phyloP scores from a whole-genome alignment of 1,140 invertebrate genomes.

The Sitodiplosis mosellana region DNA sequence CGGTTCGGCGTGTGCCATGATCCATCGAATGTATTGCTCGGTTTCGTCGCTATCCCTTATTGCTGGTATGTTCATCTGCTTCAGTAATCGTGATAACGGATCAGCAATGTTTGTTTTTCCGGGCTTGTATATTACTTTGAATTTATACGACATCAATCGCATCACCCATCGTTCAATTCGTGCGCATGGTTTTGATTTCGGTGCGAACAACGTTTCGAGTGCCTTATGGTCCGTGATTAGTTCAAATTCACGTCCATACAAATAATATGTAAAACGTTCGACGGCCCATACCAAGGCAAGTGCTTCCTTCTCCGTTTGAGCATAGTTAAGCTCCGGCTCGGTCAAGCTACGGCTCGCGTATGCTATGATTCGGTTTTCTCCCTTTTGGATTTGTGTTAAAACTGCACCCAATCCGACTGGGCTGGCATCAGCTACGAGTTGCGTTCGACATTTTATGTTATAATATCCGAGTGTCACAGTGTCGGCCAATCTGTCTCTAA shows the following conservation, averaged over 20 bases:
- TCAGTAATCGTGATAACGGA: conserved; percentile 9
- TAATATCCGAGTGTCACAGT: conserved; percentile 10
- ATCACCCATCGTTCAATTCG: conserved; percentile 13
- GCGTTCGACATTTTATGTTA: conserved; percentile 8
- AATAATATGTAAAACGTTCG: too few species aligned
- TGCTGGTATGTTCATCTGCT: conserved; percentile 10
- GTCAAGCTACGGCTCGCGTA: conserved; percentile 14
- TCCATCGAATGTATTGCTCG: too few species aligned
- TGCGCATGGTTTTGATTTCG: conserved; percentile 9
- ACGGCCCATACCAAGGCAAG: conserved; percentile 16
- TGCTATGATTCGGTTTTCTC: not conserved
- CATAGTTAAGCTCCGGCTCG: conserved; percentile 19
- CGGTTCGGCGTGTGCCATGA: not conserved
- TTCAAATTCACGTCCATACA: too few species aligned
- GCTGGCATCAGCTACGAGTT: too few species aligned
- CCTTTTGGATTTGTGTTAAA: conserved; percentile 10
- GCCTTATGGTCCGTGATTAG: conserved; percentile 20
- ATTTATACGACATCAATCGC: too few species aligned
- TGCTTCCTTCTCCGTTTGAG: conserved; percentile 22
- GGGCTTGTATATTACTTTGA: too few species aligned
- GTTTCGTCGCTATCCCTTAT: too few species aligned
- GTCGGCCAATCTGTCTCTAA: conserved; percentile 7
- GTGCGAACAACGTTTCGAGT: conserved; percentile 8
- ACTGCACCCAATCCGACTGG: too few species aligned
- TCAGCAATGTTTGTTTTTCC: too few species aligned